These are phyloP conservation scores for Venustaconcha ellipsiformis DNA, from an alignment of 1,140 invertebrate species.

Conservation along the genomic window DNA sequence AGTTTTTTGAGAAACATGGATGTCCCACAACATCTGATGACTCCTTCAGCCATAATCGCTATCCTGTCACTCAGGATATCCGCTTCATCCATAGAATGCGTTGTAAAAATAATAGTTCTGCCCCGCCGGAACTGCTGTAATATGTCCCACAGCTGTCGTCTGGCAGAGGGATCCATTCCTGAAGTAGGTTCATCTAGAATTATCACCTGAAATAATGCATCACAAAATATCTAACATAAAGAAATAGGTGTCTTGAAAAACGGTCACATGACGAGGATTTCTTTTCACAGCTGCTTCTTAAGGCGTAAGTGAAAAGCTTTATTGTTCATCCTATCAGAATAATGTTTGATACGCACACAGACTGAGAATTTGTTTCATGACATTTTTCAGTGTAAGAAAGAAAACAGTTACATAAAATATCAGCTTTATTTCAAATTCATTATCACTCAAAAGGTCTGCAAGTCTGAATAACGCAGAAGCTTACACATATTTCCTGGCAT, in stretches of 20 bases:
- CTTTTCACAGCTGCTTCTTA: neutral
- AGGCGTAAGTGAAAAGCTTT: neutral
- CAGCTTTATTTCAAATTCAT: neutral
- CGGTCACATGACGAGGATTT: neutral
- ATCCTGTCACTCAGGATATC: slow-evolving; percentile 93
- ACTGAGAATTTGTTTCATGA: neutral
- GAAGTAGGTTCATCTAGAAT: slow-evolving; percentile 82
- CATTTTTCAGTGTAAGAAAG: neutral
- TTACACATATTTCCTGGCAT: too few relatives aligned
- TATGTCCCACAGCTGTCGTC: slow-evolving; percentile 87
- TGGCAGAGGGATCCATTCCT: slow-evolving; percentile 93
- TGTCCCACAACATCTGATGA: slow-evolving; percentile 85
- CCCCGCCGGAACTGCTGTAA: slow-evolving; percentile 69
- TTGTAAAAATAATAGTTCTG: slow-evolving; percentile 90
- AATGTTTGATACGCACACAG: neutral
- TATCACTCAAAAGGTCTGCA: too few relatives aligned
- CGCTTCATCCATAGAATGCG: slow-evolving; percentile 99
- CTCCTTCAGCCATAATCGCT: slow-evolving; percentile 88
- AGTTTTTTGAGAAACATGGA: slow-evolving; percentile 88
- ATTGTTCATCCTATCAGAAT: neutral
- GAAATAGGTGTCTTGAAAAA: neutral
- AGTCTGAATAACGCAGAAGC: too few relatives aligned
- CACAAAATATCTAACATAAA: neutral
- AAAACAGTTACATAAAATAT: neutral
- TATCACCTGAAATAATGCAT: slow-evolving; percentile 41